Evolutionary conservation across 2,113 vertebrate genomes (phyloP).

Genomic region (Gyps fulvus): DNA sequence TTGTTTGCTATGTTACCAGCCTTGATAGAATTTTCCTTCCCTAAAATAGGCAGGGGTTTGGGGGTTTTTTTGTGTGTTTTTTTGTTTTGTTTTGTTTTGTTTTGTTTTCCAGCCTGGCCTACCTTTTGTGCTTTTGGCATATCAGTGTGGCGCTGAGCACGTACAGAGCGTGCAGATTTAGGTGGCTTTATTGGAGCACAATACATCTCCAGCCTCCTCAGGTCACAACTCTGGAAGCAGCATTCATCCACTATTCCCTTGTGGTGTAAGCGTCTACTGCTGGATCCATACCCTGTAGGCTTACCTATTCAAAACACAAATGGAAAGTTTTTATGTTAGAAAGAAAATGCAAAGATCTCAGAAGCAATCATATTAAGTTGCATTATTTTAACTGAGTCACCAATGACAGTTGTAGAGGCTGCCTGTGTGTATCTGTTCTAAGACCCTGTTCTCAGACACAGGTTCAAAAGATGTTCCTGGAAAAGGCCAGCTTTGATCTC

Average conservation of each 20-base stretch:
- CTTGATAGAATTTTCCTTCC: background rate
- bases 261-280: constrained; percentile 84
- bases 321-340: constrained; percentile 14
- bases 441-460: background rate
- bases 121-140: constrained; percentile 90
- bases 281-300: constrained; percentile 93
- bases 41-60: background rate
- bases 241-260: constrained; percentile 97
- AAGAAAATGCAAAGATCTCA: background rate
- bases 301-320: constrained; percentile 80
- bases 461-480: background rate
- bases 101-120: background rate
- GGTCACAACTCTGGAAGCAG: constrained; percentile 98
- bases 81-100: background rate
- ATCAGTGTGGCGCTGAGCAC: constrained; percentile 94
- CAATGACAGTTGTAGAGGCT: background rate
- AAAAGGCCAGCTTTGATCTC: background rate
- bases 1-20: background rate
- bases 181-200: constrained; percentile 91
- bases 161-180: constrained; percentile 89
- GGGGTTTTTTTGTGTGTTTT: background rate
- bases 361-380: background rate
- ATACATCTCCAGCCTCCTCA: constrained; percentile 97
- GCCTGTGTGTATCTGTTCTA: background rate
- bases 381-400: background rate